Conservation (phyloP, 2,113 vertebrate genomes). For the Chionis minor region DNA sequence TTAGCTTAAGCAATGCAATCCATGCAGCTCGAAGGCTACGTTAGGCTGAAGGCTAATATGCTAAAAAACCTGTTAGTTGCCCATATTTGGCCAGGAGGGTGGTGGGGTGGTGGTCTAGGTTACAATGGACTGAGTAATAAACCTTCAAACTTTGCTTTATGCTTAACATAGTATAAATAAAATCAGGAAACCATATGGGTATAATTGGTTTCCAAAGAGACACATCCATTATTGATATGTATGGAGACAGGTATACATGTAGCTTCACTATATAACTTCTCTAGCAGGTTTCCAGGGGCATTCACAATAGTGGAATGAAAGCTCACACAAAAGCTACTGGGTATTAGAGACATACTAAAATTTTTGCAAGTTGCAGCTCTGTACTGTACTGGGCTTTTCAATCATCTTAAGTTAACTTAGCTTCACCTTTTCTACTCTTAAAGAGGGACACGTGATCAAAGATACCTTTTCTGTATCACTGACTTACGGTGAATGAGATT, state of each 20-base stretch:
- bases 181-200: neutral
- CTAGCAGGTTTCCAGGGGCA: neutral
- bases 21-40: neutral
- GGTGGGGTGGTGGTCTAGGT: neutral
- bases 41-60: neutral
- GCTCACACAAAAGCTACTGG: neutral
- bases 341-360: neutral
- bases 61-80: neutral
- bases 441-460: neutral
- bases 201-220: neutral
- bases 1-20: neutral
- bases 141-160: neutral
- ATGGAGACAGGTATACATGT: neutral
- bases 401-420: neutral
- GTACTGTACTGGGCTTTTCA: neutral
- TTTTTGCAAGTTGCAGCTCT: neutral
- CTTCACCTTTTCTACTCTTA: neutral
- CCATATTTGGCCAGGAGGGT: accelerated
- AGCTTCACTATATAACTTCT: neutral
- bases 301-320: neutral
- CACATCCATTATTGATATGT: neutral
- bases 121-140: neutral
- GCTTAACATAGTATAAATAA: neutral
- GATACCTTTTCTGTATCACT: neutral
- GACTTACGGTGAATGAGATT: neutral